Base-by-base conservation (phyloP, 2,888 invertebrate species). In the Plemyria rubiginata region DNA sequence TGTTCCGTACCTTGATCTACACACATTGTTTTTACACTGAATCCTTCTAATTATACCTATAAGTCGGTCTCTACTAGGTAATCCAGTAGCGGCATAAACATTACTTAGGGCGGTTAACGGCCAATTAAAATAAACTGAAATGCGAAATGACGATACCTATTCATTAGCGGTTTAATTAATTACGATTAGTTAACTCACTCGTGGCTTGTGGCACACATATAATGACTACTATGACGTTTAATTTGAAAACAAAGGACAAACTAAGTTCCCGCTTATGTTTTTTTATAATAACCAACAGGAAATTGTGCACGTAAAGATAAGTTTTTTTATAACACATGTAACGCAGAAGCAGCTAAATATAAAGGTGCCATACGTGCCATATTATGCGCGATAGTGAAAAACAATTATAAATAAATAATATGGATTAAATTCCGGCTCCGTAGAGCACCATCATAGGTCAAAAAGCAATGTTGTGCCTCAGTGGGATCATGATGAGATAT, bases 91-190 rank as follows among this genome's bases (percentile, higher is more conserved):
- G 15, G 45, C 40, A 56, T 60, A 63, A 61, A 60, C 60, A 70
- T 58, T 45, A 60, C 51, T 57, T 55, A 16, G 45, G 66, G 56
- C 55, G 60, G 61, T 58, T 66, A 61, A 50, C 48, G 60, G 57
- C 61, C 65, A 69, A 71, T 67, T 67, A 66, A 66, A 67, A 66
- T 65, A 69, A 54, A 63, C 64, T 69, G 57, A 69, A 66, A 66
- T 63, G 60, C 66, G 53, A 65, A 63, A 61, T 60, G 54, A 50
- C 56, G 53, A 57, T 65, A 67, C 59, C 56, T 63, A 63, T 67
- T 63, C 52, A 66, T 66, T 69, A 66, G 66, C 41, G 43, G 48
- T 62, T 38, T 52, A 65, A 69, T 67, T 66, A 66, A 67, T 66
- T 69, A 66, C 61, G 50, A 59, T 65, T 65, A 53, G 58, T 60